Evolutionary conservation across 2,888 invertebrate genomes (phyloP).

Genomic region (Oxytorus armatus): DNA sequence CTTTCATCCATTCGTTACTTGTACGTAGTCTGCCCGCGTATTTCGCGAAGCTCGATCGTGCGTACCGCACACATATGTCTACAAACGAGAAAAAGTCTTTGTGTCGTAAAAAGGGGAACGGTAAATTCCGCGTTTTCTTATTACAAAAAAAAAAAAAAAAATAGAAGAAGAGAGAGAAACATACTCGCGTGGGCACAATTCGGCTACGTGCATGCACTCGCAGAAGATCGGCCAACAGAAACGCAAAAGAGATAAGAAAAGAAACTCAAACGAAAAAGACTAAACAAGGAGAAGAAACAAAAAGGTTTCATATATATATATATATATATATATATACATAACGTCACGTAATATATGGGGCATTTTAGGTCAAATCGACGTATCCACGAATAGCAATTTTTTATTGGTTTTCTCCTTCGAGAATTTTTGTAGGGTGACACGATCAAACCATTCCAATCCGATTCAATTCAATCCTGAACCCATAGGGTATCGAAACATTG

Average conservation of each 20-base stretch:
- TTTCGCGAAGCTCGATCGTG: slow-evolving; percentile 19
- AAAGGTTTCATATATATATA: neutral
- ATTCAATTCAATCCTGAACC: no score
- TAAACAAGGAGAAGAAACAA: slow-evolving; percentile 34
- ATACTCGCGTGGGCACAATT: slow-evolving; percentile 51
- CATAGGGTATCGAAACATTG: no score
- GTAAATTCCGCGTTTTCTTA: slow-evolving; percentile 48
- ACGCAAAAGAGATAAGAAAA: slow-evolving; percentile 21
- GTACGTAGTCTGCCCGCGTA: slow-evolving; percentile 5
- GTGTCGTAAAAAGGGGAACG: slow-evolving; percentile 34
- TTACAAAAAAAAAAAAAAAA: slow-evolving; percentile 32
- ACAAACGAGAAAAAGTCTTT: slow-evolving; percentile 59
- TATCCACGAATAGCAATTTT: no score
- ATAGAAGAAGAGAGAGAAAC: slow-evolving; percentile 37
- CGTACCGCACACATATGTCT: neutral
- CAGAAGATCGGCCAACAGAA: slow-evolving; percentile 37
- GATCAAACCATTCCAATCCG: no score
- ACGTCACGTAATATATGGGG: no score
- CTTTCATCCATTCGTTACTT: slow-evolving; percentile 14
- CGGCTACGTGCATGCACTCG: slow-evolving; percentile 45
- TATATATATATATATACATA: slow-evolving; percentile 10
- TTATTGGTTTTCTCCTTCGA: no score
- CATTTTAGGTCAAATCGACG: neutral
- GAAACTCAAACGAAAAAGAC: slow-evolving; percentile 46
- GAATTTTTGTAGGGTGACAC: no score